Evolutionary conservation across 2,113 vertebrate genomes (phyloP).

Genomic region (Halichoerus grypus): DNA sequence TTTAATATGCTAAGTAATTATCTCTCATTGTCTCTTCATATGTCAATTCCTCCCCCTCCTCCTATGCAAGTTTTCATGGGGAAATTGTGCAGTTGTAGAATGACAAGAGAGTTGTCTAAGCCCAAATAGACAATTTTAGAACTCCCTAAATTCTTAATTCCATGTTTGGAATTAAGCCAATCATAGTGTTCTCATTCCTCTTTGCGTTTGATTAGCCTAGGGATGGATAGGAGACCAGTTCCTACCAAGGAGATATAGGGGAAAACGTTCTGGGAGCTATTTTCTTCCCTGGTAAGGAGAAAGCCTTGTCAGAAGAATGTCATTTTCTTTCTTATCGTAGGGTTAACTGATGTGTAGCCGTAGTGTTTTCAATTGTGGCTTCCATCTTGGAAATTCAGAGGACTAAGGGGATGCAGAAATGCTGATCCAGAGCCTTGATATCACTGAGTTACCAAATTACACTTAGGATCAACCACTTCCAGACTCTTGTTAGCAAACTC

Average conservation of each 20-base stretch:
- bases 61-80: background rate
- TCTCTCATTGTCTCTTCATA: background rate
- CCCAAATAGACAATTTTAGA: background rate
- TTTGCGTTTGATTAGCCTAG: background rate
- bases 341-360: background rate
- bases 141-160: too few species aligned
- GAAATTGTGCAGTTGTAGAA: background rate
- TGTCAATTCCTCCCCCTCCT: background rate
- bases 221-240: background rate
- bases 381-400: background rate
- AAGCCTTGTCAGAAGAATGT: background rate
- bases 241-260: background rate
- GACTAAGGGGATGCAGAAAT: background rate
- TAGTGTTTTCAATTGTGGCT: background rate
- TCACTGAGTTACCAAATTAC: background rate
- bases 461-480: background rate
- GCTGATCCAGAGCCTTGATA: background rate
- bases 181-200: background rate
- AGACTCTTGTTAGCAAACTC: background rate
- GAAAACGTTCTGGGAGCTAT: background rate
- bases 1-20: background rate
- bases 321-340: background rate
- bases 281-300: background rate
- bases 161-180: background rate
- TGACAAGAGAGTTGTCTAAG: background rate